Evolutionary conservation across 2,888 invertebrate species (phyloP).

Genomic region (Opisthograptis luteolata): DNA sequence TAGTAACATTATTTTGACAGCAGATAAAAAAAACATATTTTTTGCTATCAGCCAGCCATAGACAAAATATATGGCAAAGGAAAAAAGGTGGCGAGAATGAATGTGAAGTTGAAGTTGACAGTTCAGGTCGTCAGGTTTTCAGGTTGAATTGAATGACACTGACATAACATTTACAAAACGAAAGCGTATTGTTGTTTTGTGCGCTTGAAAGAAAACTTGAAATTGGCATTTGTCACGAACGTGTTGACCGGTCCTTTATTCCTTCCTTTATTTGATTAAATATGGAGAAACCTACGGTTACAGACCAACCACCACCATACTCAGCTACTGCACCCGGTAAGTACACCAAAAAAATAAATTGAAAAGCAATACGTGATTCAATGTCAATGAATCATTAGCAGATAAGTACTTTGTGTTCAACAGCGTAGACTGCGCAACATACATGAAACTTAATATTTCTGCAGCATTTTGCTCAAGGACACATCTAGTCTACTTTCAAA

Average conservation of each 20-base stretch:
- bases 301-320: constrained; percentile 81
- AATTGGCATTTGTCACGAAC: constrained; percentile 34
- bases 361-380: constrained; percentile 4
- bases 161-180: too few species aligned
- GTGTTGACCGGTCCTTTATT: constrained; percentile 4
- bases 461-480: constrained; percentile 11
- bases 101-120: too few species aligned
- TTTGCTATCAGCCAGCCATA: too few species aligned
- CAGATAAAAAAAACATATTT: too few species aligned
- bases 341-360: constrained; percentile 16
- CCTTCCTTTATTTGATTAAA: constrained; percentile 32
- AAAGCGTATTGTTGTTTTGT: too few species aligned
- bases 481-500: constrained; percentile 1
- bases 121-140: too few species aligned
- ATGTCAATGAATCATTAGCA: constrained; percentile 56
- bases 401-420: constrained; percentile 54
- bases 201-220: not conserved
- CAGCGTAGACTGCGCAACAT: constrained; percentile 46
- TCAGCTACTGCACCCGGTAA: constrained; percentile 72
- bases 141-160: constrained; percentile 1
- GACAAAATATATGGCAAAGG: too few species aligned
- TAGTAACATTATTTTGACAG: too few species aligned
- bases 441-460: constrained; percentile 25
- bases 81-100: too few species aligned
- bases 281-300: constrained; percentile 72